phyloP scores from a whole-genome alignment of 2,113 vertebrate species.

The Cyprinodon variegatus region DNA sequence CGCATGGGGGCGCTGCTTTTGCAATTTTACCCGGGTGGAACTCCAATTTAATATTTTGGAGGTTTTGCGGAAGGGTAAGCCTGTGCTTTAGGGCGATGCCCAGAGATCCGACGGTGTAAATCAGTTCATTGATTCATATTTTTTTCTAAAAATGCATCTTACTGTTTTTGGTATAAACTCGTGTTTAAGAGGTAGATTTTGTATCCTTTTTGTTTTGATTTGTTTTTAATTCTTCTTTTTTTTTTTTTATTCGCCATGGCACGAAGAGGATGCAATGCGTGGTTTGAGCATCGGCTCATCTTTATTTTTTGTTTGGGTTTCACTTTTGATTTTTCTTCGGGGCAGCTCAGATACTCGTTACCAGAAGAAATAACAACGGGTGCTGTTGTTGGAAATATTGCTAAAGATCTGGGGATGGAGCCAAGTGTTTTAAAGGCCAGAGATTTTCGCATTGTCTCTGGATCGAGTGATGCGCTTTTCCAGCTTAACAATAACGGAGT shows the following conservation, averaged over 20 bases:
- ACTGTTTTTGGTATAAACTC: background rate
- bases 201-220: background rate
- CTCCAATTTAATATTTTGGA: constrained; percentile 5
- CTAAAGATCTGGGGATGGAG: constrained; percentile 71
- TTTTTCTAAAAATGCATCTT: background rate
- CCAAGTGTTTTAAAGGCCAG: constrained; percentile 29
- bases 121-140: background rate
- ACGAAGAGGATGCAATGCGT: constrained; percentile 1
- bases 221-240: background rate
- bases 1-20: constrained; percentile 61
- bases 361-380: constrained; percentile 60
- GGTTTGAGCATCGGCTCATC: constrained; percentile 18
- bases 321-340: constrained; percentile 23
- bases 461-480: constrained; percentile 56
- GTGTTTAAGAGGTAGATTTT: background rate
- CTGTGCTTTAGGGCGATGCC: background rate
- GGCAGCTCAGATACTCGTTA: constrained; percentile 67
- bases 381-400: constrained; percentile 64
- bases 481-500: constrained; percentile 39
- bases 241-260: constrained; percentile 31
- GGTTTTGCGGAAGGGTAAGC: background rate
- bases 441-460: constrained; percentile 66
- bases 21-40: background rate
- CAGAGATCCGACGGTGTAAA: background rate
- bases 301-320: constrained; percentile 44